These are phyloP conservation scores for Diachasmimorpha longicaudata DNA, from an alignment of 1,140 invertebrate species.

Conservation along the genomic window DNA sequence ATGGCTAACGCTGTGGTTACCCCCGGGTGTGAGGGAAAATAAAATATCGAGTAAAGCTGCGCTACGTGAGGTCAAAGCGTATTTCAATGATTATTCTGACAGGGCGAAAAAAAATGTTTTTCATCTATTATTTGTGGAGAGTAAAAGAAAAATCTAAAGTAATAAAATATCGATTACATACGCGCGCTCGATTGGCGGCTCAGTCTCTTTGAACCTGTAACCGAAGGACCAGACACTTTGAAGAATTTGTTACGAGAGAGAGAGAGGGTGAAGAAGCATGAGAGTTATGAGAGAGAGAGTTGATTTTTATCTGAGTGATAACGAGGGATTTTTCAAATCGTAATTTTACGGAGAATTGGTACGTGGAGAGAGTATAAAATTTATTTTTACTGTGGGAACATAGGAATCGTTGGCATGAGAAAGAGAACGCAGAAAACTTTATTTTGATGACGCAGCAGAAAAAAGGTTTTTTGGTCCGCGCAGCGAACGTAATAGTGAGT, in stretches of 20 bases:
- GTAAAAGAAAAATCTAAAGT: constrained; percentile 38
- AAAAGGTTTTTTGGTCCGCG: too few relatives aligned
- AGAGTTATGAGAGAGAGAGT: too few relatives aligned
- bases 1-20: neutral
- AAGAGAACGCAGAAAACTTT: too few relatives aligned
- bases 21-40: neutral
- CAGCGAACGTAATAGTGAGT: too few relatives aligned
- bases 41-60: neutral
- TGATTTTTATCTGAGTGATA: too few relatives aligned
- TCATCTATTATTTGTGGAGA: neutral
- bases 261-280: neutral
- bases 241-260: neutral
- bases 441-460: too few relatives aligned
- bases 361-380: too few relatives aligned
- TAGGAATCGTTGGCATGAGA: too few relatives aligned
- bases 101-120: neutral
- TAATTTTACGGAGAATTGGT: too few relatives aligned
- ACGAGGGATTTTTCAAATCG: too few relatives aligned
- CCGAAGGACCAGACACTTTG: constrained; percentile 58
- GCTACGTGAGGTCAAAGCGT: constrained; percentile 6
- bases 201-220: constrained; percentile 89
- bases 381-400: too few relatives aligned
- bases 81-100: neutral
- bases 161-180: constrained; percentile 73
- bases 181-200: constrained; percentile 84